A percentile compares a stretch with the other conserved stretches of the same genome.
These are phyloP conservation scores for Gnathonemus longibarbis DNA, from an alignment of 2,113 vertebrate species.

Conservation along the genomic window DNA sequence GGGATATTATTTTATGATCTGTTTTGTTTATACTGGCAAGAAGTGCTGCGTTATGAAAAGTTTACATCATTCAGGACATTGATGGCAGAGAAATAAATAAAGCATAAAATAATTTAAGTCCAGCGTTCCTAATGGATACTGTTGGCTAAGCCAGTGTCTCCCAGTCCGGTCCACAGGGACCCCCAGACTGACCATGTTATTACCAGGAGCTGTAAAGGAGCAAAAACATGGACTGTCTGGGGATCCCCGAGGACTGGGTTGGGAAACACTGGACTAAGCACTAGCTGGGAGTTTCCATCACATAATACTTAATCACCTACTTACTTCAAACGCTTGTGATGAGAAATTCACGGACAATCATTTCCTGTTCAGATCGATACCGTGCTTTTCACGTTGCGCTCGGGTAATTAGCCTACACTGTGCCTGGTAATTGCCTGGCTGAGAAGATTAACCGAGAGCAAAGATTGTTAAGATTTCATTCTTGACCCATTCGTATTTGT, in stretches of 20 bases:
- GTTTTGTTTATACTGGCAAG: background rate
- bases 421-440: background rate
- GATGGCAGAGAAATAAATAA: background rate
- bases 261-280: background rate
- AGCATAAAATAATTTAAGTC: background rate
- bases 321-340: background rate
- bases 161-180: background rate
- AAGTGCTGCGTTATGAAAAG: background rate
- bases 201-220: background rate
- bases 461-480: background rate
- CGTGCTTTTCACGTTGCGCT: background rate
- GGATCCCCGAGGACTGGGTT: background rate
- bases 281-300: background rate
- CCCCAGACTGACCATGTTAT: background rate
- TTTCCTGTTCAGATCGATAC: conserved; percentile 6
- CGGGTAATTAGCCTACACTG: background rate
- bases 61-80: background rate
- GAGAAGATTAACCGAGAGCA: background rate
- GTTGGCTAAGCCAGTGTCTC: background rate
- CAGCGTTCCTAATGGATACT: background rate
- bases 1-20: background rate
- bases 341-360: background rate
- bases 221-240: background rate
- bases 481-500: background rate
- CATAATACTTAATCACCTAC: no score